Evolutionary conservation across 2,888 invertebrate genomes (phyloP).

Genomic region (Labia minor): DNA sequence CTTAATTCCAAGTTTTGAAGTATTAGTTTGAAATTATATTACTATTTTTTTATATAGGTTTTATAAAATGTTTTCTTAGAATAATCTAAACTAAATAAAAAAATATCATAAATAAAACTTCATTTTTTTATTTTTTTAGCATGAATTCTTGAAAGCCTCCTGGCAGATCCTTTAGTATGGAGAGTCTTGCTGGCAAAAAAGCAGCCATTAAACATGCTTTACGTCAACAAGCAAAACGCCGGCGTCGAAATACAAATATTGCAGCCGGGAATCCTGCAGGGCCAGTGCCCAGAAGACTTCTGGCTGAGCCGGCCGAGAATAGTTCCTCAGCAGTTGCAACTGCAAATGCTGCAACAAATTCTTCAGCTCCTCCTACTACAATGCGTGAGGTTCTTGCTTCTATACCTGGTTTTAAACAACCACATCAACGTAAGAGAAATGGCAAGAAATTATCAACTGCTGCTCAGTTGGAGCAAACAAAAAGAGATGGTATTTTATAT

Average conservation of each 20-base stretch:
- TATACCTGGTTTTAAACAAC: constrained; percentile 78
- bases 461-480: constrained; percentile 83
- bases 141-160: background rate
- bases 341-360: constrained; percentile 38
- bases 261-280: constrained; percentile 50
- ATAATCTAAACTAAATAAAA: too few species aligned
- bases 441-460: constrained; percentile 79
- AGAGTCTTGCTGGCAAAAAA: constrained; percentile 13
- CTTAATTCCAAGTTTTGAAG: too few species aligned
- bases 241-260: constrained; percentile 66
- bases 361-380: constrained; percentile 43
- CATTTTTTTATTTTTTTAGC: background rate
- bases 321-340: constrained; percentile 39
- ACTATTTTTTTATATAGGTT: too few species aligned
- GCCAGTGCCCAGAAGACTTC: constrained; percentile 43
- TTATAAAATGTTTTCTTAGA: too few species aligned
- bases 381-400: constrained; percentile 82
- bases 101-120: too few species aligned
- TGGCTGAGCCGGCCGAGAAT: constrained; percentile 27
- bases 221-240: constrained; percentile 61
- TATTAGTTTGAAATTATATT: too few species aligned
- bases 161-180: background rate
- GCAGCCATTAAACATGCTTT: constrained; percentile 57
- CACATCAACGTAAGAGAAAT: constrained; percentile 60
- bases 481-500: constrained; percentile 44